A percentile compares a stretch with the other conserved stretches of the same genome.
phyloP scores from a whole-genome alignment of 2,797 vertebrate genomes.

The Eupleurogrammus muticus region DNA sequence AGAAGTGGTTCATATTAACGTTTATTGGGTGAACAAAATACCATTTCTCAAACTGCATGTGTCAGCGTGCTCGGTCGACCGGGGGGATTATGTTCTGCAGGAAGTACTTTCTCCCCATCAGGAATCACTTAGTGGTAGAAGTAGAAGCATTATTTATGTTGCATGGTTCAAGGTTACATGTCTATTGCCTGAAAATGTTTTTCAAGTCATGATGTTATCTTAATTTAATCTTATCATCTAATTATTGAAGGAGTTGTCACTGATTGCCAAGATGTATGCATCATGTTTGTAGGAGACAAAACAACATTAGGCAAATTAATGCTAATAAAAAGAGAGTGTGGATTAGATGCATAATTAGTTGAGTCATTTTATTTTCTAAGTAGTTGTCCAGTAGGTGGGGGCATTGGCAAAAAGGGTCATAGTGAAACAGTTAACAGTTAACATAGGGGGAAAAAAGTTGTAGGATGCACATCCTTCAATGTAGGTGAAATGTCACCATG shows the following conservation, averaged over 20 bases:
- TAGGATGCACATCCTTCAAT: too few species aligned
- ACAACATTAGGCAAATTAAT: neutral
- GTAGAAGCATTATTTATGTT: too few species aligned
- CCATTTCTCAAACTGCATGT: conserved; percentile 15
- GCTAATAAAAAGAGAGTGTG: neutral
- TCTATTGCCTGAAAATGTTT: too few species aligned
- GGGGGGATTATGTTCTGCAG: neutral
- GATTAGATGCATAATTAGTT: neutral
- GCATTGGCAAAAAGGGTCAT: neutral
- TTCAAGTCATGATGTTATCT: too few species aligned
- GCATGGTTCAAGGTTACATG: too few species aligned
- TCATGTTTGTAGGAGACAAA: neutral
- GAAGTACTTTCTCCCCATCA: too few species aligned
- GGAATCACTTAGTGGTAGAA: too few species aligned
- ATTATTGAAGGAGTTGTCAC: neutral
- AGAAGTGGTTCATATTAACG: neutral
- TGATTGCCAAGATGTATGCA: neutral
- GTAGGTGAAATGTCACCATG: neutral
- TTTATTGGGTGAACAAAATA: conserved; percentile 19
- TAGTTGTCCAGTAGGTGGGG: conserved; percentile 39
- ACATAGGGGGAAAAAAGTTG: too few species aligned
- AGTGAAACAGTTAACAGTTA: too few species aligned
- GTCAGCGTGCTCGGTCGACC: conserved; percentile 35
- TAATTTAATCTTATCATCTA: too few species aligned
- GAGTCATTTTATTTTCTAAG: neutral